Base-by-base conservation (phyloP, 2,888 invertebrate genomes). In the Chloroclysta siterata region DNA sequence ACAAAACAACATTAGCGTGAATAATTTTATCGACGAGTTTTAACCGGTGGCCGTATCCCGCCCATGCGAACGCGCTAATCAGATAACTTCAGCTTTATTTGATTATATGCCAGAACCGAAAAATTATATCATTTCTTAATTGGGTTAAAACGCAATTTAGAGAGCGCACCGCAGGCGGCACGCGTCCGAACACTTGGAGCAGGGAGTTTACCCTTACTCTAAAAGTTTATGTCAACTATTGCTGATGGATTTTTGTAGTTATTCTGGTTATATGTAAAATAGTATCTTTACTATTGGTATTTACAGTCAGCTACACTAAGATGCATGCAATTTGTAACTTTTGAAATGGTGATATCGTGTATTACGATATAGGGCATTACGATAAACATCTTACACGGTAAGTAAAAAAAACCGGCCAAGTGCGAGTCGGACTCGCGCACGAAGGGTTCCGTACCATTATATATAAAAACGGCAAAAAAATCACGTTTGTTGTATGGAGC, bases 71-170 rank as follows among this genome's bases (percentile, higher is more conserved):
- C 84, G 79, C 73, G 79, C 72, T 85, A 92, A 92, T 90, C 89
- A 80, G 86, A 92, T 93, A 92, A 92, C 84, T 84, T 84, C 78
- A 78, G 73, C 78, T 78, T 90, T 89, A 92, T 93, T 88, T 87
- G 88, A 92, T 93, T 93, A 93, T 93, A 93, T 81, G 81, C 82
- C 76, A 77, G 90, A 84, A 90, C 89, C 91, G 90, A 92, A 92
- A 93, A 93, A 92, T 93, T 92, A 92, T 91, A 92, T 92, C 87
- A 86, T 87, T 82, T 77, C 66, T 77, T 92, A 92, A 93, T 93
- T 91, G 88, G 89, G 90, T 93, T 92, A 93, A 92, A 93, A 89
- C 87, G 90, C 91, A 93, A 93, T 93, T 92, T 87, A 86, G 92
- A 86, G 85, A 86, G 88, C 88, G 87, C 67, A 63, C 89, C 85